Conservation (phyloP, 2,888 invertebrate genomes). For the Camponotus fellah region DNA sequence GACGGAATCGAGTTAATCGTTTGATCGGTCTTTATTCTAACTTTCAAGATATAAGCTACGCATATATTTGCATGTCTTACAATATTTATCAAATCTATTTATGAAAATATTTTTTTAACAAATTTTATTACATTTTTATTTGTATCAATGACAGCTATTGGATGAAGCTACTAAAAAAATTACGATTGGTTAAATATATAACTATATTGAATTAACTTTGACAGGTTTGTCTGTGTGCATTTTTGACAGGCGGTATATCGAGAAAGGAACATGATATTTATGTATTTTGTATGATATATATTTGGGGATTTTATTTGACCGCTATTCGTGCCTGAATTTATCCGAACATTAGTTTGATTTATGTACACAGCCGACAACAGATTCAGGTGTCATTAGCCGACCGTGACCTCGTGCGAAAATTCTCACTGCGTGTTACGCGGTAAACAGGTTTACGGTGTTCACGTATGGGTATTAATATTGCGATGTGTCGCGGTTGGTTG, state of each 20-base stretch:
- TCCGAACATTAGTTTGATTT: conserved; percentile 80
- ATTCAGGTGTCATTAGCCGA: conserved; percentile 66
- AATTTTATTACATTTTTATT: not conserved
- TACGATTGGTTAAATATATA: not conserved
- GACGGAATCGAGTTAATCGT: not conserved
- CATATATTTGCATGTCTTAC: not conserved
- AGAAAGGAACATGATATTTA: conserved; percentile 9
- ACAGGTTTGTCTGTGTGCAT: not conserved
- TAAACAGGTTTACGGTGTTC: conserved; percentile 76
- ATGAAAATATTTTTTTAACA: not conserved
- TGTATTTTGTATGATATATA: not conserved
- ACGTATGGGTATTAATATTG: conserved; percentile 77
- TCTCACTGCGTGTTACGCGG: conserved; percentile 78
- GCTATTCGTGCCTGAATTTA: conserved; percentile 24
- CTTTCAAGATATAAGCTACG: not conserved
- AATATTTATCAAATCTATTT: not conserved
- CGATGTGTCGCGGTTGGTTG: conserved; percentile 78
- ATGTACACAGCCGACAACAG: conserved; percentile 66
- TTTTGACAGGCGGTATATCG: not conserved
- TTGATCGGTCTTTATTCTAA: not conserved
- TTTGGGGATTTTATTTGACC: not conserved
- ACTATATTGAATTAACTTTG: not conserved
- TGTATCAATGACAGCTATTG: not conserved
- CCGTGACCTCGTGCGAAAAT: conserved; percentile 77
- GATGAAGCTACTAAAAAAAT: not conserved